These are phyloP conservation scores for Cheumatopsyche charites DNA, from an alignment of 1,140 invertebrate genomes.

Conservation along the genomic window DNA sequence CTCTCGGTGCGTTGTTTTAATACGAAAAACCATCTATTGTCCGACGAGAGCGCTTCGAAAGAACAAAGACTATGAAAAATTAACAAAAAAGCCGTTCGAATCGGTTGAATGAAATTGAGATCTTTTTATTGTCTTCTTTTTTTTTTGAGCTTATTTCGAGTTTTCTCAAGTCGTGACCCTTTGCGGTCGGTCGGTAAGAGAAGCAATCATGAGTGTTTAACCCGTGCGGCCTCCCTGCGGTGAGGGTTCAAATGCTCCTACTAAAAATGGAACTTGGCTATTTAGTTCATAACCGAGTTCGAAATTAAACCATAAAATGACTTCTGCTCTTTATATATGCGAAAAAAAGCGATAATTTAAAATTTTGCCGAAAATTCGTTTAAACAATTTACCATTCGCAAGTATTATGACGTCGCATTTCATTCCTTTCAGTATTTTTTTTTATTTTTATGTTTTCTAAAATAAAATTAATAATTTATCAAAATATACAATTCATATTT, in stretches of 20 bases:
- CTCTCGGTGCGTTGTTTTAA: conserved; percentile 1
- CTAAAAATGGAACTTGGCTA: conserved; percentile 30
- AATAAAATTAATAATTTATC: no score
- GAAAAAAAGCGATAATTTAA: no score
- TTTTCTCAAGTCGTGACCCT: conserved; percentile 24
- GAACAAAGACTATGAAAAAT: conserved; percentile 12
- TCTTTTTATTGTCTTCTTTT: conserved; percentile 12
- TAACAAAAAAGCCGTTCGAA: not conserved
- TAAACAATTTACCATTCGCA: no score
- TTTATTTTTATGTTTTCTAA: no score
- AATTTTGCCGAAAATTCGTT: no score
- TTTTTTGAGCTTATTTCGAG: not conserved
- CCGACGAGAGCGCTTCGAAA: not conserved
- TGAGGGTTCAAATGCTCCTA: conserved; percentile 35
- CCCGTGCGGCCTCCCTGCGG: conserved; percentile 26
- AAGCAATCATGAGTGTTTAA: conserved; percentile 38
- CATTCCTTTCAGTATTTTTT: no score
- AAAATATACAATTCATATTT: no score
- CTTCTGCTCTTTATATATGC: not conserved
- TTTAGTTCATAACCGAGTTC: conserved; percentile 20
- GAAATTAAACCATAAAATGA: conserved; percentile 19
- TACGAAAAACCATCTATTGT: conserved; percentile 2
- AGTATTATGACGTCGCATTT: no score
- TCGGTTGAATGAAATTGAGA: conserved; percentile 9
- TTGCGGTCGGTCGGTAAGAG: conserved; percentile 14